Base-by-base conservation (phyloP, 1,140 invertebrate species). In the Solen grandis region DNA sequence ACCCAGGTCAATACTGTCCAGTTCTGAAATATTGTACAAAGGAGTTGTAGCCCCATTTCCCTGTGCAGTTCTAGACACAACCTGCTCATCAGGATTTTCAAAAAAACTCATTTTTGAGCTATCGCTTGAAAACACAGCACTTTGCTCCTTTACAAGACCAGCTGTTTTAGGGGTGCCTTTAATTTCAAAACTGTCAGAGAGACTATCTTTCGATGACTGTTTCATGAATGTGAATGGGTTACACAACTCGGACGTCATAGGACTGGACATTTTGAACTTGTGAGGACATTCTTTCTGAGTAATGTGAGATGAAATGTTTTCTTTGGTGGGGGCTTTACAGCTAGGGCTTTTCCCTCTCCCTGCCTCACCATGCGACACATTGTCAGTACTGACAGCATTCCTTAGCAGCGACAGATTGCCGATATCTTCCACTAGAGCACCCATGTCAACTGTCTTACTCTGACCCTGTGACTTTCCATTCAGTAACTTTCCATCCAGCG, bases 221-320 rank as follows among this genome's bases (percentile, higher is more conserved):
- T 66, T 63, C 46, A 76, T 66, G 14, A 35, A 76, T 3, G 74
- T 63, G 29, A 66, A 36, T 0, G 74, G 74, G 29, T 33, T 76
- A 63, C 74, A 76, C 25, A 52, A 52, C 5, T 14, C 33, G 27
- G n/a, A n/a, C 31, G 33, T 35, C 8, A 36, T n/a, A 19, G 74
- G 74, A 65, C 74, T 76, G n/a, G 74, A 76, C 62, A 76, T 76
- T 76, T 66, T 65, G 72, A 36, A 63, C 16, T 55, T 65, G n/a
- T 3, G 38, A 54, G 22, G 19, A 35, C n/a, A 65, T 36, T 35
- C 55, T 50, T 36, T 33, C 66, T 19, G 74, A 22, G 0, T 25
- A 38, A 16, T 31, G 13, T 70, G 22, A 19, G 5, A 36, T n/a
- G 13, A 54, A 31, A n/a, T n/a, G 46, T 33, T 46, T 29, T 16